Evolutionary conservation across 2,797 vertebrate species (phyloP), one percentile per base, ranked within the genome.

Genomic region (Trematomus bernacchii): DNA sequence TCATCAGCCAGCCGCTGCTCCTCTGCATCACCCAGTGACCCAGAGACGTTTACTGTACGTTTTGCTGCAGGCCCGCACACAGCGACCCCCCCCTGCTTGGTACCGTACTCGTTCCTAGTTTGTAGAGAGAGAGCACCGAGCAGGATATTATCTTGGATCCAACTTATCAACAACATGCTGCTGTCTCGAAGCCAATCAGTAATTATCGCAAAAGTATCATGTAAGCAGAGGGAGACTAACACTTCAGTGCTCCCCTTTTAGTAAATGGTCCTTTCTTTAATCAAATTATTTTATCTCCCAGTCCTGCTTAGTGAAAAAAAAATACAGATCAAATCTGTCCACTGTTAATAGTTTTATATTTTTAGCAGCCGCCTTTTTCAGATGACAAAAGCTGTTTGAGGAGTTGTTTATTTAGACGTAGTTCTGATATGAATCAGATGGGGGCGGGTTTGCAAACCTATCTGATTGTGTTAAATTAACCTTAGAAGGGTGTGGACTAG

Each of bases 71-170:
- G 61, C 52, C 21, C 5, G 5, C n/a, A 30, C 37, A 16, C 48
- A 30, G 65, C 10, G 1, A n/a, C 55, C 14, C 9, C 75, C 63
- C 52, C 21, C 74, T 40, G 75, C 77, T 71, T 1, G 30, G 67
- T 75, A 51, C 75, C 64, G 60, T 18, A 59, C 57, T 60, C 21
- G 44, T 68, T 71, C 74, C 33, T 66, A 4, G 60, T 76, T 73
- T 59, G 62, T 54, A 50, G 60, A 77, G 61, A n/a, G n/a, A 61
- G 81, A 73, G 75, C 67, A 62, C 53, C 27, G 21, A 80, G 77
- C 77, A 82, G 40, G 61, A 83, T 91, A 91, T 91, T 86, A 91
- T 85, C 77, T 85, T 51, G 54, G 76, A 74, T 87, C 79, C 73
- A 81, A 76, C 80, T 73, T 67, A 76, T 81, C 76, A 64, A 83